Evolutionary conservation across 2,113 vertebrate species (phyloP), one percentile per base, ranked within the genome.

Genomic region (Perca flavescens): DNA sequence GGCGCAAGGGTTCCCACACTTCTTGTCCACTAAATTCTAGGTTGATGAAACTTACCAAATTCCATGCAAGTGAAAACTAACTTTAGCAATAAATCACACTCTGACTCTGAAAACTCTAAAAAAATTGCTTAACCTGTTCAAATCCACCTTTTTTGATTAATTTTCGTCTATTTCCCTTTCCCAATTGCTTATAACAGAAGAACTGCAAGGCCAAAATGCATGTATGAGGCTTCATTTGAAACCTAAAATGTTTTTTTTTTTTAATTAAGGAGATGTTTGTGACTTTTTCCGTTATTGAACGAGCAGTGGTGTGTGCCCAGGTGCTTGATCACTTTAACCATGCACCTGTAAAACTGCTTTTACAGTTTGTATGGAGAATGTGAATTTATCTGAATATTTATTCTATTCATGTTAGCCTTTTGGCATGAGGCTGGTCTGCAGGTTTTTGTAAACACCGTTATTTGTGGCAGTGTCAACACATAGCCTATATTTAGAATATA

Each of bases 401-500:
- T 43, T 43, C 5, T n/a, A 2, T 36, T 54, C 0, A 3, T 19
- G 19, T 4, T 36, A 22, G 2, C 25, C 5, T 40, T 62, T 50
- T 22, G 22, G 19, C 49, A 62, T 28, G 36, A 52, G 15, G 17
- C 2, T 64, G 10, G 46, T 36, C 56, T 21, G 36, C 36, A 36
- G 36, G 6, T 63, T 47, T 52, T 57, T 81, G n/a, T 47, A 22
- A 65, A 56, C 16, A 52, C 21, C 25, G 12, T 49, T 22, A 28
- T 77, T 60, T 83, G 22, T 34, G 62, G 14, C 63, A 65, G n/a
- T 67, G 34, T 73, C 31, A 4, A 43, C 40, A 49, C 43, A 83
- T 8, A 10, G 40, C 54, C 84, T 85, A 56, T 76, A 77, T 85
- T 81, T 88, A 63, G 58, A 73, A 34, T 46, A 1, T 47, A 40